A percentile compares a stretch with the other conserved stretches of the same genome.
Conservation (phyloP, 2,113 vertebrate species). For the Sisor rabdophorus region DNA sequence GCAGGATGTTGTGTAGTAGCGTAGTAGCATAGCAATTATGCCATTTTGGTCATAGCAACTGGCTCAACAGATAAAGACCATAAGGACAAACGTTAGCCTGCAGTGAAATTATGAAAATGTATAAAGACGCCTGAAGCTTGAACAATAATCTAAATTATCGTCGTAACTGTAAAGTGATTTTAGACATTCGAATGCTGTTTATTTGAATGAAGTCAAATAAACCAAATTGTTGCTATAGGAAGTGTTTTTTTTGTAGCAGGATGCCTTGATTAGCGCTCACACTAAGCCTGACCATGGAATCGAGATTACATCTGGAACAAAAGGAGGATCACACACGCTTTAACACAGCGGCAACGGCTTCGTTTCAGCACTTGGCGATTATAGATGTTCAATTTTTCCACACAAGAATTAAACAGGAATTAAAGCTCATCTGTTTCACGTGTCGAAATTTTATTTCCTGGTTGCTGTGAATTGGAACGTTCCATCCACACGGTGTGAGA, state of each 20-base stretch:
- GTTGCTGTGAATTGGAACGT: too few relatives aligned
- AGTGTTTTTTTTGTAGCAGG: neutral
- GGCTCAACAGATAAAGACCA: neutral
- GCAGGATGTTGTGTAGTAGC: neutral
- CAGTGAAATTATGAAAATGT: neutral
- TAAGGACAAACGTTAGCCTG: neutral
- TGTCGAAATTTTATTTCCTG: neutral
- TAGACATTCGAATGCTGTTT: neutral
- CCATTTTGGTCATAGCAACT: neutral
- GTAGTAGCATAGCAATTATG: neutral
- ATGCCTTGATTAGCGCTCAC: neutral
- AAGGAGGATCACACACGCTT: neutral
- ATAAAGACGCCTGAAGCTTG: neutral
- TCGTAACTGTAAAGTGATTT: neutral
- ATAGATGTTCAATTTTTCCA: neutral
- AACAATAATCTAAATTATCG: neutral
- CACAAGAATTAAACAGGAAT: neutral
- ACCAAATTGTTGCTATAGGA: slow-evolving; percentile 1
- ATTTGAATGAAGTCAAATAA: neutral
- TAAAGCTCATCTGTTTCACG: neutral
- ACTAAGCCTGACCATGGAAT: neutral
- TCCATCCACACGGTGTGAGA: too few relatives aligned
- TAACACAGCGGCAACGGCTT: neutral
- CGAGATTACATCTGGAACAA: slow-evolving; percentile 1
- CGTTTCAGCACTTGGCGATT: neutral